Base-by-base conservation (phyloP, 2,113 vertebrate genomes). In the Elephantulus edwardii region DNA sequence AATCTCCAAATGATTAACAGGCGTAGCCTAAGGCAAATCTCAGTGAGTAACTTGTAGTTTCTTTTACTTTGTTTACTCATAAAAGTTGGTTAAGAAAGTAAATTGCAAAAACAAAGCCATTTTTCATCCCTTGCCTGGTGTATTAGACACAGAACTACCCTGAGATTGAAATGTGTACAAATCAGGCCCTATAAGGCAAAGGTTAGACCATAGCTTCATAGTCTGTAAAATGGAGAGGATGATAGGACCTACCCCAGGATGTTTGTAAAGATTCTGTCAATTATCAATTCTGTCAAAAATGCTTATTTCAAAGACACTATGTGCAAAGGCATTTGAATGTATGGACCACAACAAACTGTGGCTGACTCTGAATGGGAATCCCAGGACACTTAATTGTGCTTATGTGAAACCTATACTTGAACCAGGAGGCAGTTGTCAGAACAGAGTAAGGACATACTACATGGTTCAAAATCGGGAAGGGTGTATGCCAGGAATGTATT, bases 11-110 rank as follows among this genome's bases (percentile, higher is more conserved):
- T 70, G 50, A 86, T 89, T 83, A 56, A 92, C 20, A 35, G 28
- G 16, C 62, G 87, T 50, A 56, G 38, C 79, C 79, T 90, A 19
- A 56, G 44, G n/a, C 33, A 93, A 89, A 87, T 70, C 52, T 42
- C 66, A 80, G 5, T 42, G 38, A 89, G n/a, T 80, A 46, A 71
- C 22, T 86, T 11, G 3, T 28, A 42, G 24, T 83, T 92, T 93
- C 22, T 79, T 82, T 35, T 16, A 90, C 70, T 77, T 81, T 64
- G 44, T 77, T 78, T 20, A 85, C 9, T 64, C 24, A 20, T 86
- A 86, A 93, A 52, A 79, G 28, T 82, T 78, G 38, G 60, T 70
- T 91, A 77, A 76, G 38, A 75, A 92, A 91, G 46, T 62, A 93
- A 86, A 87, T 42, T 68, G 14, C 22, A 79, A 82, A 77, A 60